These are phyloP conservation scores for Salticus scenicus DNA, from an alignment of 2,888 invertebrate genomes.

Conservation along the genomic window DNA sequence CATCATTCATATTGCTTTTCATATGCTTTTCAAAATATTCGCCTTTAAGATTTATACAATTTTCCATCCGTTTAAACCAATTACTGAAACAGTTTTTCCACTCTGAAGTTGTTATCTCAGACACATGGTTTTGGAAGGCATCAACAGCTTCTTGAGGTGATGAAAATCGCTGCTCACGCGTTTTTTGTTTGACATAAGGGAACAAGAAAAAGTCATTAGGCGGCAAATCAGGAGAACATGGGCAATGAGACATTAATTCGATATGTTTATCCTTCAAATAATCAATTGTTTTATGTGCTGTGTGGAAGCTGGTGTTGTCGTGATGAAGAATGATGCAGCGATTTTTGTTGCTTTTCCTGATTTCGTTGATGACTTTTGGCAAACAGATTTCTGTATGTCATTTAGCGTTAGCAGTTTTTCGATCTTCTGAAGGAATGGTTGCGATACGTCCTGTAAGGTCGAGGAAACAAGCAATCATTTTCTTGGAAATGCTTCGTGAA, in stretches of 20 bases:
- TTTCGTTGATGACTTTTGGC: constrained; percentile 2
- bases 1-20: no score
- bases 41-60: no score
- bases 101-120: no score
- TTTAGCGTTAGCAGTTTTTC: constrained; percentile 17
- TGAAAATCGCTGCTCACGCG: no score
- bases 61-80: no score
- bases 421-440: constrained; percentile 30
- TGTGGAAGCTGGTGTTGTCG: neutral
- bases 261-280: neutral
- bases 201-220: neutral
- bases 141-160: no score
- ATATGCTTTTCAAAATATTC: no score
- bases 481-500: constrained; percentile 22
- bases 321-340: neutral
- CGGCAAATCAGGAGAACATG: neutral
- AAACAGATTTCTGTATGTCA: neutral
- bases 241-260: no score
- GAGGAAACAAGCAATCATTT: constrained; percentile 13
- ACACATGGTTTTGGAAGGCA: no score
- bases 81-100: no score
- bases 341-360: neutral
- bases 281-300: neutral
- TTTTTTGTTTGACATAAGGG: no score
- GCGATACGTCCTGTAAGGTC: constrained; percentile 8